Percentiles rank a stretch among this genome's conserved stretches.
phyloP scores from a whole-genome alignment of 2,797 vertebrate genomes.

The Dendrocincla fuliginosa region DNA sequence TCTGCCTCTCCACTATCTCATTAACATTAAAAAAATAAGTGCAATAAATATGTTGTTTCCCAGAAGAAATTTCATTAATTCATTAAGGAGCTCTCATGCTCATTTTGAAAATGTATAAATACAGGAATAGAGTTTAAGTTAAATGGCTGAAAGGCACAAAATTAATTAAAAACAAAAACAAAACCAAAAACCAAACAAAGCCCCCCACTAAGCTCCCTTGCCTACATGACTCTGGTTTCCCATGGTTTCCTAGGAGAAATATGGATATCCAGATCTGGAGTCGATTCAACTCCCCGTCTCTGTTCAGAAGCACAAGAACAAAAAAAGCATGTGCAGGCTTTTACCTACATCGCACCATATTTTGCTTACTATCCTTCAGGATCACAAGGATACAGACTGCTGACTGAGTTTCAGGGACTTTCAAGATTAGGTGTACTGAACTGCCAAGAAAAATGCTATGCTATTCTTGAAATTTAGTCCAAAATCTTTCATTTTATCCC shows the following conservation, averaged over 20 bases:
- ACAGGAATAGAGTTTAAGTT: neutral
- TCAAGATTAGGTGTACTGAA: neutral
- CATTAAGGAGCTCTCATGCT: neutral
- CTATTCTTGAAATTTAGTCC: neutral
- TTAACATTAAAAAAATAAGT: neutral
- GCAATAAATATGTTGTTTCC: neutral
- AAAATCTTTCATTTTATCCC: neutral
- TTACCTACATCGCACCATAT: neutral
- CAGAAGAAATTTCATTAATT: neutral
- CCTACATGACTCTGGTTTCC: neutral
- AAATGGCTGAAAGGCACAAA: neutral
- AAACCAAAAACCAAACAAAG: neutral
- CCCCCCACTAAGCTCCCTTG: neutral
- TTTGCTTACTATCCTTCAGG: neutral
- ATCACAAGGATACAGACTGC: neutral
- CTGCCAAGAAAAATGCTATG: neutral
- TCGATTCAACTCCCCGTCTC: rapidly evolving
- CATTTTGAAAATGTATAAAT: neutral
- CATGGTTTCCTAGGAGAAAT: neutral
- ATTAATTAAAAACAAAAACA: rapidly evolving
- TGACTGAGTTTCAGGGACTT: neutral
- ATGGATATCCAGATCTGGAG: neutral
- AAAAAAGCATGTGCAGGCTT: neutral
- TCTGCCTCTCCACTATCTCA: neutral
- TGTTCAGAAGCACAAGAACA: neutral